Evolutionary conservation across 2,888 invertebrate species (phyloP).

Genomic region (Drosophila vallismaia): DNA sequence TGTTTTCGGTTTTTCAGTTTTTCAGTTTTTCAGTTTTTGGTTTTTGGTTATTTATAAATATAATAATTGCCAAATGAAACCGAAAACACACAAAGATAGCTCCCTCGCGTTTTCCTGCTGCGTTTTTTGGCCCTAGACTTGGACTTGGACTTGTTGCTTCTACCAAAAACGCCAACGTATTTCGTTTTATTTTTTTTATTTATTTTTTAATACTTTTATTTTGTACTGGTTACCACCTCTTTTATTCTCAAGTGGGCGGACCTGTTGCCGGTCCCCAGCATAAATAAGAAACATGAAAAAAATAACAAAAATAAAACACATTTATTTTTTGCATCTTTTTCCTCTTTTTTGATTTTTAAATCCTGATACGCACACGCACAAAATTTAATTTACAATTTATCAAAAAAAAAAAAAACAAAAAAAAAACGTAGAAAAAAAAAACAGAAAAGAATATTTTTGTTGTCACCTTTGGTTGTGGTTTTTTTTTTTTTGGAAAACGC

Average conservation of each 20-base stretch:
- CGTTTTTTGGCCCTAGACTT: constrained; percentile 46
- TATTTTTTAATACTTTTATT: constrained; percentile 35
- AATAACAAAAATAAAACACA: constrained; percentile 35
- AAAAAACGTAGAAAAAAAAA: constrained; percentile 18
- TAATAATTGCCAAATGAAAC: constrained; percentile 49
- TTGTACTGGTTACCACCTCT: constrained; percentile 24
- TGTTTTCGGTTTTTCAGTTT: constrained; percentile 15
- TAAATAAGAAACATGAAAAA: constrained; percentile 25
- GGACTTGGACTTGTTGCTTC: constrained; percentile 67
- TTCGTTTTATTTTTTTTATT: constrained; percentile 7
- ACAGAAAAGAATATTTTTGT: constrained; percentile 24
- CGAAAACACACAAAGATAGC: constrained; percentile 34
- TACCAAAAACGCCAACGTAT: constrained; percentile 31
- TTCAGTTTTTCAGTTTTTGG: constrained; percentile 12
- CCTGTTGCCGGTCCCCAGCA: constrained; percentile 53
- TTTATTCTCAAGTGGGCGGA: constrained; percentile 68
- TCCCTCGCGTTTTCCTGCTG: background rate
- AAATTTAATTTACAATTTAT: constrained; percentile 5
- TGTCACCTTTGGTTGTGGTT: constrained; percentile 53
- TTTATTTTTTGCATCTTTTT: constrained; percentile 6
- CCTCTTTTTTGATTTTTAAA: constrained; percentile 7
- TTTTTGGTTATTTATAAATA: constrained; percentile 47
- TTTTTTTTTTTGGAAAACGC: constrained; percentile 45
- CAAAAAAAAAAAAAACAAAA: constrained; percentile 13
- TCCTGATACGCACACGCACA: constrained; percentile 61